Base-by-base conservation (phyloP, 2,888 invertebrate genomes). In the Phasia obesa region DNA sequence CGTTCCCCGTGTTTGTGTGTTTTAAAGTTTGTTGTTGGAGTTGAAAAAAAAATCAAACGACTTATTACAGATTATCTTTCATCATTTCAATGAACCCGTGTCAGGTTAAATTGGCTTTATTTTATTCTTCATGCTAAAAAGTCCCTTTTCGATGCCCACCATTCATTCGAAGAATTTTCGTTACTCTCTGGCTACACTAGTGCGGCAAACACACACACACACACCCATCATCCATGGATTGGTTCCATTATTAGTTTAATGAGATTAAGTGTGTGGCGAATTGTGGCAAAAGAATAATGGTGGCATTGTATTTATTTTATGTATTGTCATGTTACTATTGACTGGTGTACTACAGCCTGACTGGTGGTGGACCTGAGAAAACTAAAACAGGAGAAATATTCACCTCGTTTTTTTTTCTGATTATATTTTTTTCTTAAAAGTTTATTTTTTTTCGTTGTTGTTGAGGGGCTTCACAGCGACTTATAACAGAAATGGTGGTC, bases 211-310 rank as follows among this genome's bases (percentile, higher is more conserved):
- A 47, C 44, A 35, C 65, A 44, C 44, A 47, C 44, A 35, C 65
- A 49, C 65, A 49, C 47, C 65, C 57, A 65, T 59, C 71, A 64
- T 60, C 19, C 70, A 70, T 42, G 51, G 64, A 75, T 70, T 70
- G 78, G 70, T 60, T 55, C 57, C 65, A 85, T 85, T 84, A 84
- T 82, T 81, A 82, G 62, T 86, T 84, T 87, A 87, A 87, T 87
- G 86, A 86, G 87, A 87, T 87, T 87, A 87, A 86, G 84, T 70
- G 75, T 86, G 86, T 85, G 85, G 82, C 85, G 85, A 86, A 86
- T 85, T 86, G 86, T 87, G 85, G 77, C 79, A 69, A 75, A 73
- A 74, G 73, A 84, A 82, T 80, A 69, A 78, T 78, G 82, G 70
- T 80, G 75, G 70, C 57, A 84, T 57, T 73, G 71, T 77, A 42